Evolutionary conservation across 1,140 invertebrate genomes (phyloP).

Genomic region (Magallana ariakensis): DNA sequence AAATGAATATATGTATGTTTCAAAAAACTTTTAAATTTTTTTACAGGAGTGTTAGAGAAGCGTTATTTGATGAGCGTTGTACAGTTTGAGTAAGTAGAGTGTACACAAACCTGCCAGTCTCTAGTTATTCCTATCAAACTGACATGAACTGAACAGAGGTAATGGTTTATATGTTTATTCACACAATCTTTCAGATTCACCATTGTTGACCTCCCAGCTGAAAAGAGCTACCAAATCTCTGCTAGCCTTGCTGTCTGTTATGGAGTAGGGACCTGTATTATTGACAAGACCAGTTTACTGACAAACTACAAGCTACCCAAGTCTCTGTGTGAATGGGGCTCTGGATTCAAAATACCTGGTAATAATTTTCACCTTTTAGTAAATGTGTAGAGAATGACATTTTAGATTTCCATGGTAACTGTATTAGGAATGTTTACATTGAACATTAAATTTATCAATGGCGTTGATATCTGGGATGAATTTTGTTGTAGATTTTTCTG

Average conservation of each 20-base stretch:
- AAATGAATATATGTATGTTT: too few relatives aligned
- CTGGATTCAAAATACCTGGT: conserved; percentile 18
- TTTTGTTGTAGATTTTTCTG: conserved; percentile 44
- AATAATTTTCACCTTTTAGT: too few relatives aligned
- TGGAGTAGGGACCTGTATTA: neutral
- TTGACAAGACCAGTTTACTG: conserved; percentile 22
- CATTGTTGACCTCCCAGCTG: conserved; percentile 22
- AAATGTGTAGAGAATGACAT: too few relatives aligned
- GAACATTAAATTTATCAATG: too few relatives aligned
- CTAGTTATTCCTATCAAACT: too few relatives aligned
- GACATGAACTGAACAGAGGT: too few relatives aligned
- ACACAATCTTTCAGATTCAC: neutral
- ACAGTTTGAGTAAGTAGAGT: conserved; percentile 15
- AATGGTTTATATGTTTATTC: neutral
- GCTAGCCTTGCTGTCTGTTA: neutral
- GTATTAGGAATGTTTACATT: too few relatives aligned
- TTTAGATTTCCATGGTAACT: too few relatives aligned
- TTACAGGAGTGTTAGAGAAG: neutral
- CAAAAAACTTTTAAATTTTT: neutral
- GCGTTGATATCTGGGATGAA: neutral
- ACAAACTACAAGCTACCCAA: conserved; percentile 27
- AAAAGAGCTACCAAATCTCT: conserved; percentile 20
- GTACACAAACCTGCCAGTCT: neutral
- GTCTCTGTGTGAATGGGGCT: conserved; percentile 32
- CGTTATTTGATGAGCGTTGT: conserved; percentile 30